Base-by-base conservation (phyloP, 2,888 invertebrate species). In the Tenthredo amoena region DNA sequence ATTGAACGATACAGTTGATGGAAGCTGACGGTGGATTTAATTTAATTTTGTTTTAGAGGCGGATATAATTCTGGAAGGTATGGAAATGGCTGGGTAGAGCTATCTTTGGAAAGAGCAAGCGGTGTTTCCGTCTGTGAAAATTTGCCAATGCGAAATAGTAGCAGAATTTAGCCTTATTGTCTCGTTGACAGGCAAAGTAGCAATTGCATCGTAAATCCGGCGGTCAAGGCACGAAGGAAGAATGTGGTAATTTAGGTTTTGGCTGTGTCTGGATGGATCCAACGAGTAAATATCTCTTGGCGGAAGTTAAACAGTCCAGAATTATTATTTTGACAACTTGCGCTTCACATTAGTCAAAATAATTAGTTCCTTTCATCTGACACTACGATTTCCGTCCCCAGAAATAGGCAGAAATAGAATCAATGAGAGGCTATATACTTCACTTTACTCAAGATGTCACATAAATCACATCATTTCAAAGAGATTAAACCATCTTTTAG, bases 361-460 rank as follows among this genome's bases (percentile, higher is more conserved):
- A 31, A 81, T 62, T 81, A 81, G 37, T 40, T 81, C 62, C 81
- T 81, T 81, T 81, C 81, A 81, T 81, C 81, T 81, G 81, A 81
- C 81, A 62, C 50, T 40, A 77, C 58, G 81, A 62, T 81, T 58
- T 40, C 37, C 58, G 40, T 40, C 37, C 37, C 26, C 62, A 62
- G 26, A 9, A 40, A 21, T 62, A 62, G 7, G 31, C 34, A 81
- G 40, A 62, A 81, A 81, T 62, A 81, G 50, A 62, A 58, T 81
- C 81, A 21, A 81, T 62, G 72, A 74, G 72, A 74, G 18, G 12
- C 15, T 34, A 68, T 31, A 74, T 43, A 62, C 37, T 62, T n/a
- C 12, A 21, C 34, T 62, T 55, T 34, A n/a, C 58, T n/a, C 34
- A 62, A 26, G 2, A 62, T 31, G 37, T 58, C 79, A 10, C 79